Base-by-base conservation (phyloP, 2,113 vertebrate species). In the Paraplagusia blochii region DNA sequence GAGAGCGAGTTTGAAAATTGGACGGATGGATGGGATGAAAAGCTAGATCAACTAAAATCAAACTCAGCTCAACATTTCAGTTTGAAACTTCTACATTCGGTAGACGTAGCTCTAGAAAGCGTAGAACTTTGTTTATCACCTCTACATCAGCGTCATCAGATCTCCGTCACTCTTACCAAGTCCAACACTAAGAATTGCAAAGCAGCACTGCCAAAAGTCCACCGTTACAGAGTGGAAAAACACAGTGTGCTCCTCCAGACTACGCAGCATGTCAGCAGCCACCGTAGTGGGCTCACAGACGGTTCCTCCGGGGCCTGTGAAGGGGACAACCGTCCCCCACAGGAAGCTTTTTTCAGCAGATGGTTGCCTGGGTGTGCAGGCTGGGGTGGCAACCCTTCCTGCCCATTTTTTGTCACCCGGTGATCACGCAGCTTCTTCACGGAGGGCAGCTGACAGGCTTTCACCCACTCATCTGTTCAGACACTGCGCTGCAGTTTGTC, bases 331-430 rank as follows among this genome's bases (percentile, higher is more conserved):
- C 6, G 52, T 45, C 63, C 75, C 58, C 52, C 65, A 63, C 63
- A 79, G 69, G 72, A 74, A 65, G 42, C 29, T 11, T 64, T 80
- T 62, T 38, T 15, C 72, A 76, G 74, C 84, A 86, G 84, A 86
- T 84, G 84, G 84, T 80, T 79, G 77, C 79, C 72, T 68, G 57
- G 72, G 66, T 82, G 61, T 78, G 58, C 40, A 57, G 56, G 50
- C 79, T 74, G 45, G 22, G 16, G 66, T 70, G 64, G 74, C 59
- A 57, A 70, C 48, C 51, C 67, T 70, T 60, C 56, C 69, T 74
- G 44, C 62, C 53, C 76, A 29, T 29, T 39, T 48, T 50, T 55
- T 63, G 56, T 81, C 68, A 67, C 68, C 62, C 61, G 66, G 68
- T 63, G 63, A 63, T 80, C 74, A 76, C 16, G 53, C 69, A 63